A percentile compares a stretch with the other conserved stretches of the same genome.
Evolutionary conservation across 2,113 vertebrate species (phyloP).

Genomic region (Cryptomyrus ogoouensis): DNA sequence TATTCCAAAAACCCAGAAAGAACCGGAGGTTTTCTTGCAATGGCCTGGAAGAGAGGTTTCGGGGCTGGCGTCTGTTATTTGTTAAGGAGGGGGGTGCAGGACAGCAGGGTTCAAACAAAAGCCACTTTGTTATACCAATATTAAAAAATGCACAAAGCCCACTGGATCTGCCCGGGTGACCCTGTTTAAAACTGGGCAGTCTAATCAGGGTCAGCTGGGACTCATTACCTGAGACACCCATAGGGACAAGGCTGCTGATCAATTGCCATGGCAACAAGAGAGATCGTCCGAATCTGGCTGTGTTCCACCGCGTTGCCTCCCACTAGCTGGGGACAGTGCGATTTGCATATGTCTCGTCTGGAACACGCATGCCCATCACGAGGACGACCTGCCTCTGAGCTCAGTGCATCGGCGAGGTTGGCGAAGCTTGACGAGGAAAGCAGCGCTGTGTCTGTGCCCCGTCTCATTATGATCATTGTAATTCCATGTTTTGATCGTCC

Average conservation of each 20-base stretch:
- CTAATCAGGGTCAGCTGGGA: background rate
- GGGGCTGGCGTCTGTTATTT: background rate
- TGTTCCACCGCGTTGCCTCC: background rate
- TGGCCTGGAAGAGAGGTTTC: background rate
- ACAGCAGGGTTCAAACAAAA: background rate
- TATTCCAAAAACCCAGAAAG: background rate
- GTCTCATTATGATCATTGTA: background rate
- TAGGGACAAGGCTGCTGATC: background rate
- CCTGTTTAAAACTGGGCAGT: background rate
- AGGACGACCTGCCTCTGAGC: background rate
- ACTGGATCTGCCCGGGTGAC: background rate
- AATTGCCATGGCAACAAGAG: background rate
- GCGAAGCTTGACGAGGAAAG: background rate
- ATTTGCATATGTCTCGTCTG: background rate
- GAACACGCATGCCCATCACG: background rate
- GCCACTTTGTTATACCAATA: background rate
- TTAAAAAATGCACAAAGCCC: background rate
- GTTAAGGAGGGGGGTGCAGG: background rate
- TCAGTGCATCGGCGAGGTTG: background rate
- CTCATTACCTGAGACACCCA: background rate
- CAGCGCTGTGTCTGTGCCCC: background rate
- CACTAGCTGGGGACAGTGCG: background rate
- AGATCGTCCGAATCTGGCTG: background rate
- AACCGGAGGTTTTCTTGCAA: background rate
- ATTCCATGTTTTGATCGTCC: background rate